Conservation (phyloP, 2,113 vertebrate species). For the Andinoacara biseriatus region DNA sequence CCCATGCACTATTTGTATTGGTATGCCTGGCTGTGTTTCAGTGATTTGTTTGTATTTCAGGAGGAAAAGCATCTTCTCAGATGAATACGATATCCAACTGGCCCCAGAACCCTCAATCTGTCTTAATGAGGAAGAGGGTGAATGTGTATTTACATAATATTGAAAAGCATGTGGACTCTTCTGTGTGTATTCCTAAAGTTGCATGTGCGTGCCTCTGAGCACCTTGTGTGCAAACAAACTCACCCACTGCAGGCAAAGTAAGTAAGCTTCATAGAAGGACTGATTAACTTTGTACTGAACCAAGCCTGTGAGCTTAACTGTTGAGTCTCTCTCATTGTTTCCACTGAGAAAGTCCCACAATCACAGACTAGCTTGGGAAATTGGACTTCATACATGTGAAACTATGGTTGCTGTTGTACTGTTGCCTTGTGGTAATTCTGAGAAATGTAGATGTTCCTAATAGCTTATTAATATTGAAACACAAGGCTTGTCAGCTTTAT, state of each 20-base stretch:
- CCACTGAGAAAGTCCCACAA: conserved; percentile 68
- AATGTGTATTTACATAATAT: conserved; percentile 11
- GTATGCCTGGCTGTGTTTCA: neutral
- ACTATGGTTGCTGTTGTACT: conserved; percentile 61
- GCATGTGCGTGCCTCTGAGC: conserved; percentile 23
- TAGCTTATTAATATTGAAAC: conserved; percentile 59
- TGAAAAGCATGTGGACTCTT: conserved; percentile 1
- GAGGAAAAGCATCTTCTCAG: conserved; percentile 36
- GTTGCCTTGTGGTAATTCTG: conserved; percentile 53
- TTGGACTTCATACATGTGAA: conserved; percentile 59
- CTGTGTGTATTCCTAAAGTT: conserved; percentile 27
- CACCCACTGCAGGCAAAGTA: conserved; percentile 44
- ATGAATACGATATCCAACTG: conserved; percentile 20
- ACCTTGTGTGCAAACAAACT: conserved; percentile 51
- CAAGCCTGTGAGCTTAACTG: conserved; percentile 39
- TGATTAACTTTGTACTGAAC: conserved; percentile 61
- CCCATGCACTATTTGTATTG: neutral
- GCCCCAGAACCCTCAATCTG: neutral
- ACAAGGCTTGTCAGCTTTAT: conserved; percentile 52
- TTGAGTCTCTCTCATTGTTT: conserved; percentile 65
- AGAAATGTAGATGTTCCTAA: conserved; percentile 53
- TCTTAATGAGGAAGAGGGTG: conserved; percentile 21
- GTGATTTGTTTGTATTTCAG: conserved; percentile 5
- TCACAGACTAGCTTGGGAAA: conserved; percentile 60
- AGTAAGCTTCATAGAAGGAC: conserved; percentile 46